Conservation (phyloP, 2,113 vertebrate species). For the Zeus faber region DNA sequence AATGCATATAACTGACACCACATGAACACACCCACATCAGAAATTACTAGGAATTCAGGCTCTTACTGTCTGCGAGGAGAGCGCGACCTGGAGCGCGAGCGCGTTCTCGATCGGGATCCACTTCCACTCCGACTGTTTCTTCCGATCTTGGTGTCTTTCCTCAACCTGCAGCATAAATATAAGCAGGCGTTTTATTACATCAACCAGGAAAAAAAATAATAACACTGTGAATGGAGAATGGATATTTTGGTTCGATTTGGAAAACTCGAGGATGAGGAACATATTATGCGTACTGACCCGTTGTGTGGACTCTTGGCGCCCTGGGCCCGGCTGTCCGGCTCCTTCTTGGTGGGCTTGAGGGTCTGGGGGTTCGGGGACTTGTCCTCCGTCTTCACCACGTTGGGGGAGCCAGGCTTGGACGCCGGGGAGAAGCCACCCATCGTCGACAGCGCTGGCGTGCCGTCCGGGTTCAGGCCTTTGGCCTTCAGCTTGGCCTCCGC, state of each 20-base stretch:
- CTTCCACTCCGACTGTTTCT: constrained; percentile 89
- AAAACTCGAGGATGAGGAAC: too few relatives aligned
- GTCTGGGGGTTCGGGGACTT: constrained; percentile 83
- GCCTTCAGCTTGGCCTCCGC: constrained; percentile 96
- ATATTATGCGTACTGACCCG: constrained; percentile 73
- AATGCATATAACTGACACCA: neutral
- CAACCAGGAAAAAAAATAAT: too few relatives aligned
- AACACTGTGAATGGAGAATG: too few relatives aligned
- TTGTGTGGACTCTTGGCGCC: constrained; percentile 94
- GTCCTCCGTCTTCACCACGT: constrained; percentile 87
- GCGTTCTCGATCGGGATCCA: constrained; percentile 85
- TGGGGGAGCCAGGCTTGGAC: constrained; percentile 92
- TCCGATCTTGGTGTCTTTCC: constrained; percentile 91
- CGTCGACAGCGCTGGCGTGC: constrained; percentile 90
- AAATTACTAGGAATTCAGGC: neutral
- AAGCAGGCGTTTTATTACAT: too few relatives aligned
- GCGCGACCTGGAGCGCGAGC: constrained; percentile 87
- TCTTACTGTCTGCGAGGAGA: constrained; percentile 90
- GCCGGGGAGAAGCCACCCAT: constrained; percentile 95
- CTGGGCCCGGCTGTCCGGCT: constrained; percentile 86
- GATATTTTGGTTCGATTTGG: too few relatives aligned
- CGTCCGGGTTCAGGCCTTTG: constrained; percentile 95
- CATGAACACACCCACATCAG: neutral
- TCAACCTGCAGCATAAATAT: constrained; percentile 76
- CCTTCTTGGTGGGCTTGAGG: constrained; percentile 87